Evolutionary conservation across 92 coral and sea anemone genomes (phyloP), one percentile per base, ranked within the genome.

Genomic region (Porites cylindrica): DNA sequence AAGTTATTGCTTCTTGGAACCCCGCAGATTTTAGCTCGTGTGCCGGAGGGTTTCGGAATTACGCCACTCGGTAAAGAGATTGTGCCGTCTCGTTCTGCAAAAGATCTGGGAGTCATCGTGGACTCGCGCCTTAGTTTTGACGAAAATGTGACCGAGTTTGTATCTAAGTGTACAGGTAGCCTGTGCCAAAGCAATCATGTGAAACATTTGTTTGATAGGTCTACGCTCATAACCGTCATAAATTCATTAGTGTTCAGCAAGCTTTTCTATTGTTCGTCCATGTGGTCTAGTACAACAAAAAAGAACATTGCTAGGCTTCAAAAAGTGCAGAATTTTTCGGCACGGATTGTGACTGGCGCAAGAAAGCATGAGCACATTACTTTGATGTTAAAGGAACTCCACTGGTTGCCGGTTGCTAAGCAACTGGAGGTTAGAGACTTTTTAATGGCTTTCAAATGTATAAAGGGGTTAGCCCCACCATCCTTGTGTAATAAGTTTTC

Each of bases 121-220:
- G 90, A 86, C 75, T 21, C 69, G 47, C 67, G 11, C 73, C 78
- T 80, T 60, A 87, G 91, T 67, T 88, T 71, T 73, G 79, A 88
- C 18, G 81, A 83, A 56, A 72, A 83, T 60, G 71, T 73, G 59
- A 74, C 81, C 29, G 71, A 83, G 23, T 76, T 78, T 68, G 84
- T 78, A 65, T 83, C 89, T 29, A 62, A 68, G 56, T 89, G 92
- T 75, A 89, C 59, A 53, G 92, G 70, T n/a, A 89, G 89, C 65
- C 59, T 89, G 80, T 89, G 92, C 66, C 89, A 89, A 65, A 83
- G 76, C 72, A 83, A 89, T 83, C 73, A 78, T 0, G 82, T 88
- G 64, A 88, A 82, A 26, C 83, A 88, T 59, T 52, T 80, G 54
- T 60, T 88, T 77, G 73, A 77, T 61, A 62, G 20, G 19, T 61